A percentile compares a stretch with the other conserved stretches of the same genome.
These are phyloP conservation scores for Heterotis niloticus DNA, from an alignment of 2,113 vertebrate species.

Conservation along the genomic window DNA sequence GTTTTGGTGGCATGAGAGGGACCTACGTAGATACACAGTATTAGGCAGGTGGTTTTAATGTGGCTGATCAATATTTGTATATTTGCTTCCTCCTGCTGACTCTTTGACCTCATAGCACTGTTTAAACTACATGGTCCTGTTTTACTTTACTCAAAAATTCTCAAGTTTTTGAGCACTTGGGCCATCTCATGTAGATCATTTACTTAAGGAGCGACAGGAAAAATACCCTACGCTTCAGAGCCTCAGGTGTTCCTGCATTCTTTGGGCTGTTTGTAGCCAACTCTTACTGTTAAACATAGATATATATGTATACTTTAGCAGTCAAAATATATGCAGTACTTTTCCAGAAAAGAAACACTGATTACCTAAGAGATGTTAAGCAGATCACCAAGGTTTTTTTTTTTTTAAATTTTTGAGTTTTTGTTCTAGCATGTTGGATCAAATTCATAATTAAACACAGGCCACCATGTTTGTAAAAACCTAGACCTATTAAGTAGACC, in stretches of 20 bases:
- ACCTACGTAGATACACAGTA: too few relatives aligned
- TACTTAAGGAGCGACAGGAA: neutral
- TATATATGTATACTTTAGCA: neutral
- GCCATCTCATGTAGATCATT: neutral
- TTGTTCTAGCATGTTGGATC: neutral
- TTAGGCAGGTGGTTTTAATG: too few relatives aligned
- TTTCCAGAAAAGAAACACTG: neutral
- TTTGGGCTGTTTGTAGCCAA: neutral
- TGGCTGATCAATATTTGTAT: too few relatives aligned
- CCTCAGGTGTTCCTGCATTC: neutral
- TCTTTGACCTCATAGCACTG: slow-evolving; percentile 6
- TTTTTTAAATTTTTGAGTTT: too few relatives aligned
- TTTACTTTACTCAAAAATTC: neutral
- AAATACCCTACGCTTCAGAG: neutral
- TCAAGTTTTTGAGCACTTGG: too few relatives aligned
- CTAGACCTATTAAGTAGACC: neutral
- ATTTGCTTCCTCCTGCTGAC: neutral
- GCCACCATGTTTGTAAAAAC: neutral
- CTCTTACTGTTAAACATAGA: neutral
- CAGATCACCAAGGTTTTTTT: neutral
- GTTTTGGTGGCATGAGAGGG: too few relatives aligned
- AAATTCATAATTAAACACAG: neutral
- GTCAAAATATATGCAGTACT: slow-evolving; percentile 12
- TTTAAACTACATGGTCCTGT: neutral
- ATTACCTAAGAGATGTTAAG: neutral